A percentile compares a stretch with the other conserved stretches of the same genome.
Evolutionary conservation across 64 coral and sea anemone genomes (phyloP).

Genomic region (Actinia equina): DNA sequence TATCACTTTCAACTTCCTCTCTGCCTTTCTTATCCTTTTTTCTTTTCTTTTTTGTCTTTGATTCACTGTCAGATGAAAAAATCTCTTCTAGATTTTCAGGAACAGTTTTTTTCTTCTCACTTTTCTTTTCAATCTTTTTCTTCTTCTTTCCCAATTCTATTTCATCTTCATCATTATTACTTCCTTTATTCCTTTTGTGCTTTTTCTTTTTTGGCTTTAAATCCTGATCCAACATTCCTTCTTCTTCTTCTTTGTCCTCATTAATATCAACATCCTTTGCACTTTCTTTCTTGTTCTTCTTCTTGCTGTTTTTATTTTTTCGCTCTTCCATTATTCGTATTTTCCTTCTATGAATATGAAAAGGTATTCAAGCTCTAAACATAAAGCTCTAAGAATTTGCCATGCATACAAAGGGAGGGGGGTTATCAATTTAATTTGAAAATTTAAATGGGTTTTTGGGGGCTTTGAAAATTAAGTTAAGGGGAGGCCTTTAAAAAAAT

Average conservation of each 20-base stretch:
- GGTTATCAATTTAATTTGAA: too few relatives aligned
- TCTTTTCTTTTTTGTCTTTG: not conserved
- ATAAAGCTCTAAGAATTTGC: too few relatives aligned
- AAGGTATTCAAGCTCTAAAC: too few relatives aligned
- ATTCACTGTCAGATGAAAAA: too few relatives aligned
- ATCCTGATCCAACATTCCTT: not conserved
- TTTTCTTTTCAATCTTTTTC: slow-evolving; percentile 32
- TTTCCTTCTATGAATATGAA: not conserved
- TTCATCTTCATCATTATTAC: not conserved
- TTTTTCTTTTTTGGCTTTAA: not conserved
- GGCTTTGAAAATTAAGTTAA: too few relatives aligned
- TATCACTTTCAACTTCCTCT: not conserved
- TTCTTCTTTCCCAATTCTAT: not conserved
- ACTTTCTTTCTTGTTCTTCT: slow-evolving; percentile 8
- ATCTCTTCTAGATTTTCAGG: not conserved
- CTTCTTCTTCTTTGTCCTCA: slow-evolving; percentile 2
- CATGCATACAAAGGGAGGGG: too few relatives aligned
- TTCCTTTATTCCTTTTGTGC: slow-evolving; percentile 12
- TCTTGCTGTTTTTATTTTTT: not conserved
- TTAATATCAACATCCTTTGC: not conserved
- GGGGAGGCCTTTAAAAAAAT: too few relatives aligned
- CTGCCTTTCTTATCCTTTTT: not conserved
- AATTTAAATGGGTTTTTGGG: too few relatives aligned
- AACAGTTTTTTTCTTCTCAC: not conserved
- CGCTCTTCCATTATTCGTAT: not conserved